phyloP scores from a whole-genome alignment of 2,113 vertebrate genomes.

The Aegithalos caudatus region DNA sequence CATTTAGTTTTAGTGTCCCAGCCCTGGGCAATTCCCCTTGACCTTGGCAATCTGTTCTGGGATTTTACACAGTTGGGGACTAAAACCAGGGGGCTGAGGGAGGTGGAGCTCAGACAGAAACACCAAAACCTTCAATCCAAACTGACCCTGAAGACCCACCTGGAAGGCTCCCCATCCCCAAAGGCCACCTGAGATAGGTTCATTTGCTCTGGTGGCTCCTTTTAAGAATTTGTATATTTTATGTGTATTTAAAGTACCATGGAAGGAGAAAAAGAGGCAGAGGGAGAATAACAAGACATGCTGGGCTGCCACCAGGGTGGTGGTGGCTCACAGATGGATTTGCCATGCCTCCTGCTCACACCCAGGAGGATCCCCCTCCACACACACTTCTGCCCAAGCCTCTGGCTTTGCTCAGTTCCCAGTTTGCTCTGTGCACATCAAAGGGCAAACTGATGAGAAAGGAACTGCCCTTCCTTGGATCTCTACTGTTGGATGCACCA shows the following conservation, averaged over 20 bases:
- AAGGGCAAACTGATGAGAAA: not conserved
- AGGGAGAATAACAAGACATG: not conserved
- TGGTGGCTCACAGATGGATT: slow-evolving; percentile 38
- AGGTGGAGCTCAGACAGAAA: not conserved
- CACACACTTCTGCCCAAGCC: not conserved
- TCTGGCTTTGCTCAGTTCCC: not conserved
- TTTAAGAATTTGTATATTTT: not conserved
- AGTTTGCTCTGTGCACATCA: not conserved
- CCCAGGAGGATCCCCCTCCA: not conserved
- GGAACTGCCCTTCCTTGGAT: not conserved
- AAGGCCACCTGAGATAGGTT: not conserved
- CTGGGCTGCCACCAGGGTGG: slow-evolving; percentile 21
- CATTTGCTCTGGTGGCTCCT: not conserved
- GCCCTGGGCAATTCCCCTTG: not conserved
- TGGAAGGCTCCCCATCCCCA: not conserved
- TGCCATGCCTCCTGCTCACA: not conserved
- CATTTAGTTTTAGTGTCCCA: not conserved
- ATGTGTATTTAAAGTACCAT: not conserved
- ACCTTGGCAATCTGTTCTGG: not conserved
- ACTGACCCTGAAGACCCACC: not conserved
- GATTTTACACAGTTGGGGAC: not conserved
- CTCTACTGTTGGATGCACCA: not conserved
- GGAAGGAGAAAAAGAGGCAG: not conserved
- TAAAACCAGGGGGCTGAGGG: not conserved
- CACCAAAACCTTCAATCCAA: not conserved